Evolutionary conservation across 2,888 invertebrate species (phyloP), one percentile per base, ranked within the genome.

Genomic region (Drosophila hamatofila): DNA sequence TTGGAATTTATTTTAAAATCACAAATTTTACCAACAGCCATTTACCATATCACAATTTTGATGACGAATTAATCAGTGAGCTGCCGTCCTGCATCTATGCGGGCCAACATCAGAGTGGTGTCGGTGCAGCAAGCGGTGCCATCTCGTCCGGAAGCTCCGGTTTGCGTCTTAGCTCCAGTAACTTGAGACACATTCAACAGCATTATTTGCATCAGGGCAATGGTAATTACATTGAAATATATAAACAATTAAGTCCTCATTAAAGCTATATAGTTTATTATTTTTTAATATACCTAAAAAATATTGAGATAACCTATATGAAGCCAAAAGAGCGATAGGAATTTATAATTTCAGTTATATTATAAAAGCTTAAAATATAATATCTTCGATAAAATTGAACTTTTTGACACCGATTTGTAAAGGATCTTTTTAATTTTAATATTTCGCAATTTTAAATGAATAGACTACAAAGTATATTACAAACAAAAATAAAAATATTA

Each of bases 11-110:
- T 49, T 33, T 21, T 14, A 21, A 6, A 37, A 27, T 16, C 44
- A 0, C 25, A n/a, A 11, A 9, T 41, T 41, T 35, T 5, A 1
- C 18, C 25, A 11, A 9, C 72, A 93, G 93, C 51, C 92, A 93
- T 51, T 75, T 93, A 21, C 92, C 92, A 18, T 93, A 93, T 71
- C 93, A 93, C 61, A 92, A 91, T 67, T 93, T 92, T 56, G 93
- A 93, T 44, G 93, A 92, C 69, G 95, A 95, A 90, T 93, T 95
- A 88, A 94, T 96, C 16, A 92, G 91, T 54, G 97, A 97, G 83
- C 93, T 97, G 79, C 97, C 97, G 0, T 96, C 97, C 44, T 97
- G 97, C 92, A 96, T 96, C 65, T 97, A 97, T 92, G 97, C 92
- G 81, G 95, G 93, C 80, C 96, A 93, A 71, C 94, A 92, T 83